phyloP scores from a whole-genome alignment of 2,797 vertebrate genomes.

The Dipus sagitta region DNA sequence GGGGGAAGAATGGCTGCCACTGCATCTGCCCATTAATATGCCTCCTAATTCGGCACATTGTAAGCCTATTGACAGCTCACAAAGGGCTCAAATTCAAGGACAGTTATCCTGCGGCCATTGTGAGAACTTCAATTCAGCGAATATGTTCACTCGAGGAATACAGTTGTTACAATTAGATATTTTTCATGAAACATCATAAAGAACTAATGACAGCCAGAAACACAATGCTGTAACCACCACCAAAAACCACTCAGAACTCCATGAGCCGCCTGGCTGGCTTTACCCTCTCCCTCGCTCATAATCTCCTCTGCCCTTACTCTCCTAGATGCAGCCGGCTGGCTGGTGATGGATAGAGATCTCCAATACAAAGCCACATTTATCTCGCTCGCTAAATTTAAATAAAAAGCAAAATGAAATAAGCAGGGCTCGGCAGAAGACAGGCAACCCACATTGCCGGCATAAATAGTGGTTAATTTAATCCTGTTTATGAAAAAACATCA shows the following conservation, averaged over 20 bases:
- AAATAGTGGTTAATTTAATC: slow-evolving; percentile 84
- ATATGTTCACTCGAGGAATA: slow-evolving; percentile 92
- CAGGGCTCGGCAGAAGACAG: slow-evolving; percentile 69
- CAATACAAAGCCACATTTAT: slow-evolving; percentile 69
- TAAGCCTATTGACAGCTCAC: slow-evolving; percentile 99
- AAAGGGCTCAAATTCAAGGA: slow-evolving; percentile 96
- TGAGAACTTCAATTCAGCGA: slow-evolving; percentile 95
- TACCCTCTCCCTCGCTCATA: neutral
- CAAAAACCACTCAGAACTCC: slow-evolving; percentile 53
- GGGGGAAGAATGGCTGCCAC: slow-evolving; percentile 94
- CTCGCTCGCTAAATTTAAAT: slow-evolving; percentile 85
- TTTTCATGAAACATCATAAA: slow-evolving; percentile 91
- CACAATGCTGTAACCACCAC: slow-evolving; percentile 83
- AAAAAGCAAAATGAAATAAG: slow-evolving; percentile 86
- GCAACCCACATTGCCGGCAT: slow-evolving; percentile 26
- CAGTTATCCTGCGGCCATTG: slow-evolving; percentile 99
- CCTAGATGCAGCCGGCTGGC: slow-evolving; percentile 54
- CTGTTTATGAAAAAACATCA: slow-evolving; percentile 85
- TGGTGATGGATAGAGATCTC: slow-evolving; percentile 73
- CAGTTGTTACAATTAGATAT: slow-evolving; percentile 99
- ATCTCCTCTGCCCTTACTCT: slow-evolving; percentile 22
- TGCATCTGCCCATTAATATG: slow-evolving; percentile 99
- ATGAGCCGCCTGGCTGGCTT: neutral
- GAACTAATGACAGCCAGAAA: slow-evolving; percentile 85
- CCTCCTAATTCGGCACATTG: slow-evolving; percentile 99